Evolutionary conservation across 2,113 vertebrate genomes (phyloP), one percentile per base, ranked within the genome.

Genomic region (Procapra przewalskii): DNA sequence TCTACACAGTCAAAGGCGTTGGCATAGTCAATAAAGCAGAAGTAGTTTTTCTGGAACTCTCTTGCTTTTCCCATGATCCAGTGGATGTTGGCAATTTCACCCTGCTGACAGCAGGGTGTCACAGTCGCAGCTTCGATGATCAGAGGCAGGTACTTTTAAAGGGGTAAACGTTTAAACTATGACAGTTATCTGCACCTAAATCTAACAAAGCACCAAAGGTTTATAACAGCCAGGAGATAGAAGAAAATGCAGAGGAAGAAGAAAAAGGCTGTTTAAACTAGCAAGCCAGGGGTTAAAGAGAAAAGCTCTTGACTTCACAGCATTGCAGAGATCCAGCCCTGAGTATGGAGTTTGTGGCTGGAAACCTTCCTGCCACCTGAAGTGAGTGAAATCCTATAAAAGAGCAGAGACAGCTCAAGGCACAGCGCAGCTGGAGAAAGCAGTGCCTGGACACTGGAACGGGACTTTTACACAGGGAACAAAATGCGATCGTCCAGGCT

Each of bases 391-490:
- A 52, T 21, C 3, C 12, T 31, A 9, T 43, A 50, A 82, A 50
- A 86, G 33, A 29, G 40, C 62, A 71, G 25, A 86, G 16, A 27
- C 25, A 50, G 23, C n/a, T 93, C 82, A 31, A 82, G 62, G 88
- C 62, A 92, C 43, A 29, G 36, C 19, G 29, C 81, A 64, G n/a
- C 40, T 48, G 88, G 85, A 50, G 54, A 79, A 52, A 81, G 52
- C 60, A 15, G 67, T 93, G 59, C 33, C 43, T 64, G 48, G n/a
- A 60, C 23, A 6, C 52, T 16, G 1, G 1, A 5, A 8, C 14
- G 5, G 86, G 48, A 36, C 60, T 88, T 50, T 98, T 55, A 88
- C 89, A 87, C 17, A 92, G 97, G 55, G 86, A 92, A 64, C 43
- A 59, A 27, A 29, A 54, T 0, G 48, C 4, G 1, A 14, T n/a